Evolutionary conservation across 2,797 vertebrate species (phyloP).

Genomic region (Notolabrus celidotus): DNA sequence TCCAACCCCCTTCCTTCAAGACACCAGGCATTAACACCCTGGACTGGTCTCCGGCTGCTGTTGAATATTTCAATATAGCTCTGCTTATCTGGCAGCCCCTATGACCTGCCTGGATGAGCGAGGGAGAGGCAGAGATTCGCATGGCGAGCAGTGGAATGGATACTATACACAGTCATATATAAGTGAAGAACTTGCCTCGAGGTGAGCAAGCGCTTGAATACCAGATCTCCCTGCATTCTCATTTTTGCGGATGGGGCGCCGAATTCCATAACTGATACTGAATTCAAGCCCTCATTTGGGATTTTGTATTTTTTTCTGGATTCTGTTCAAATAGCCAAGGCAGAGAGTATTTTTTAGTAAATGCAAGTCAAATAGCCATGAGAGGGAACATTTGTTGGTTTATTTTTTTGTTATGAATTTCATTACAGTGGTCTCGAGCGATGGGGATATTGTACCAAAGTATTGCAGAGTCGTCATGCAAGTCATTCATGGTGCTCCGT

Average conservation of each 20-base stretch:
- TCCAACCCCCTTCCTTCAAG: slow-evolving; percentile 29
- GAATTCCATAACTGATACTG: slow-evolving; percentile 56
- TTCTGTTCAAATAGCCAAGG: slow-evolving; percentile 24
- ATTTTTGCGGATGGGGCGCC: slow-evolving; percentile 51
- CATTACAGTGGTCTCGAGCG: slow-evolving; percentile 14
- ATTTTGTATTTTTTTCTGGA: slow-evolving; percentile 32
- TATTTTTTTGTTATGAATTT: slow-evolving; percentile 30
- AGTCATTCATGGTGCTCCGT: slow-evolving; percentile 16
- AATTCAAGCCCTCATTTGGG: slow-evolving; percentile 52
- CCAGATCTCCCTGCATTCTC: slow-evolving; percentile 67
- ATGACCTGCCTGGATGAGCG: slow-evolving; percentile 82
- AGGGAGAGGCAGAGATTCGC: slow-evolving; percentile 76
- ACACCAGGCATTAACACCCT: slow-evolving; percentile 78
- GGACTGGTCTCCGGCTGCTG: slow-evolving; percentile 76
- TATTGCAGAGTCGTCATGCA: slow-evolving; percentile 18
- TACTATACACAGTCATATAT: slow-evolving; percentile 82
- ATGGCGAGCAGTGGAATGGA: slow-evolving; percentile 80
- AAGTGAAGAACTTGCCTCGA: slow-evolving; percentile 81
- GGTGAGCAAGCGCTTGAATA: slow-evolving; percentile 81
- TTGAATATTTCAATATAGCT: slow-evolving; percentile 87
- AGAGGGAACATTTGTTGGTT: slow-evolving; percentile 30
- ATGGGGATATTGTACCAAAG: slow-evolving; percentile 26
- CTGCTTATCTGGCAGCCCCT: slow-evolving; percentile 82
- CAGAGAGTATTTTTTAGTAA: slow-evolving; percentile 14
- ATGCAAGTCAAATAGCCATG: slow-evolving; percentile 42